These are phyloP conservation scores for Tromatobia lineatoria DNA, from an alignment of 2,888 invertebrate genomes.

Conservation along the genomic window DNA sequence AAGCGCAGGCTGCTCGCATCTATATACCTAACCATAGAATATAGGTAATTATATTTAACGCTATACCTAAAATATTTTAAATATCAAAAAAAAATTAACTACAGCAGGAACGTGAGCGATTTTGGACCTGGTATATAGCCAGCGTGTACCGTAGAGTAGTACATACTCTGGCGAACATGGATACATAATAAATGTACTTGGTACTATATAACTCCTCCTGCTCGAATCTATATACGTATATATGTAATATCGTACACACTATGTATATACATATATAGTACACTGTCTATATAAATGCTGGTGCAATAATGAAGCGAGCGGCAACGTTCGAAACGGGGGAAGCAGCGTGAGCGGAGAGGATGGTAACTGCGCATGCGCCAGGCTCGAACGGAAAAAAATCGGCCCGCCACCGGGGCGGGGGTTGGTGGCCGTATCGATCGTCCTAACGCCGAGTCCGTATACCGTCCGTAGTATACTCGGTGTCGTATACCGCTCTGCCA, in stretches of 20 bases:
- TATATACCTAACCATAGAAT: constrained; percentile 23
- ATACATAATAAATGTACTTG: constrained; percentile 70
- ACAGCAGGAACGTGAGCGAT: constrained; percentile 16
- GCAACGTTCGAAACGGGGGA: constrained; percentile 63
- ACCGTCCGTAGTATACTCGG: constrained; percentile 86
- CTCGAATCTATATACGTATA: constrained; percentile 21
- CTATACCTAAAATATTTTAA: no score
- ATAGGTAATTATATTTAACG: no score
- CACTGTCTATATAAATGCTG: constrained; percentile 60
- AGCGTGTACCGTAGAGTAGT: constrained; percentile 25
- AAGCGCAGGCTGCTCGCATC: not conserved
- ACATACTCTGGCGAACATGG: constrained; percentile 58
- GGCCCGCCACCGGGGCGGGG: constrained; percentile 86
- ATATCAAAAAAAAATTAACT: no score
- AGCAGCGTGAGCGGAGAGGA: constrained; percentile 45
- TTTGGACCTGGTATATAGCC: constrained; percentile 20
- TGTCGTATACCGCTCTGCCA: constrained; percentile 42
- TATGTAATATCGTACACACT: not conserved
- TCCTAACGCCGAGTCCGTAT: constrained; percentile 81
- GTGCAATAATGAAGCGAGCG: constrained; percentile 70
- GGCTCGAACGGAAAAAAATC: constrained; percentile 87
- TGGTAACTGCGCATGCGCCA: constrained; percentile 77
- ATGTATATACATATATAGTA: constrained; percentile 28
- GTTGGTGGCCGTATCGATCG: constrained; percentile 83
- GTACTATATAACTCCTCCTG: constrained; percentile 12